These are phyloP conservation scores for Orcinus orca DNA, from an alignment of 2,113 vertebrate genomes.

Conservation along the genomic window DNA sequence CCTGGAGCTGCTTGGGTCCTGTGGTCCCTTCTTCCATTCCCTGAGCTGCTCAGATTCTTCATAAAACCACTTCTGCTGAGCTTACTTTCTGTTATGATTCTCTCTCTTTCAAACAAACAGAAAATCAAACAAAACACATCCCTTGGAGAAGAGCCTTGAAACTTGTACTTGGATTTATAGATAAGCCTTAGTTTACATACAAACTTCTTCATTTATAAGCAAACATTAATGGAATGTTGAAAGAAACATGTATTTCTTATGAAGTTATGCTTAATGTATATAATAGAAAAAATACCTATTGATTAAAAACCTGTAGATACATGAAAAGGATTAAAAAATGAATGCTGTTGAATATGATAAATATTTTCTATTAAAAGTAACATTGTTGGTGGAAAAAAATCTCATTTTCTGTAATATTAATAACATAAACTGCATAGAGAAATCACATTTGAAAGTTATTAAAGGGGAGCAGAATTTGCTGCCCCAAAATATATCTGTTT, in stretches of 20 bases:
- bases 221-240: neutral
- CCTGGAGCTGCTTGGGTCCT: neutral
- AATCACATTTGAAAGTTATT: constrained; percentile 3
- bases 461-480: neutral
- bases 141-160: neutral
- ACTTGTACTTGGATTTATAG: neutral
- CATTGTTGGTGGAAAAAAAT: neutral
- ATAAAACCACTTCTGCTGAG: neutral
- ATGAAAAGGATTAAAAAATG: neutral
- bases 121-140: neutral
- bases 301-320: neutral
- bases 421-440: neutral
- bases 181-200: neutral
- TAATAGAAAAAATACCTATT: neutral
- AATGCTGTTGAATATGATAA: neutral
- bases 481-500: neutral
- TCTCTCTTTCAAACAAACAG: neutral
- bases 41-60: neutral
- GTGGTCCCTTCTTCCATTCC: neutral
- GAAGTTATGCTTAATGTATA: neutral
- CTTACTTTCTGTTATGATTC: neutral
- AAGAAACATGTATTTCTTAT: neutral
- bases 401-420: neutral
- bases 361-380: neutral
- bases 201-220: constrained; percentile 5